A percentile compares a stretch with the other conserved stretches of the same genome.
Evolutionary conservation across 2,113 vertebrate genomes (phyloP).

Genomic region (Rhodinocichla rosea): DNA sequence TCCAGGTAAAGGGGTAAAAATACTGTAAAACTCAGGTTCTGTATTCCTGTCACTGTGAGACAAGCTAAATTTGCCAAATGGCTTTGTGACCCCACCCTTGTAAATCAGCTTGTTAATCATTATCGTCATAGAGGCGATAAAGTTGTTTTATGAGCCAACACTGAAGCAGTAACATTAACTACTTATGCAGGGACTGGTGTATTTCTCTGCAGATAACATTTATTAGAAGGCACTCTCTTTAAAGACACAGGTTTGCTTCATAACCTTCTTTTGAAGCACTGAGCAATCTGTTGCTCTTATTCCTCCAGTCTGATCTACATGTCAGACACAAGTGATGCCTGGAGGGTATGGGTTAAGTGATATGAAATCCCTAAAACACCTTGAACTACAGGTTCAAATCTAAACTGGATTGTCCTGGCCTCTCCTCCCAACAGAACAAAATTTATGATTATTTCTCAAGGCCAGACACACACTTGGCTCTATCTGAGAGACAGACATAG

Average conservation of each 20-base stretch:
- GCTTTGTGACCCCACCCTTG: constrained; percentile 53
- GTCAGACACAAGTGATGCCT: neutral
- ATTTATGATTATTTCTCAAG: constrained; percentile 54
- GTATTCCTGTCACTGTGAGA: neutral
- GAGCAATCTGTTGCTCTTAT: neutral
- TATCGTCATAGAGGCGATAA: constrained; percentile 37
- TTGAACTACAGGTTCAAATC: constrained; percentile 57
- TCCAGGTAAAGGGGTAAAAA: constrained; percentile 5
- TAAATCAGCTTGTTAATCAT: constrained; percentile 68
- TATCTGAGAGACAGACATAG: neutral
- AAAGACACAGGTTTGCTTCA: neutral
- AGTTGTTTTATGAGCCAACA: constrained; percentile 53
- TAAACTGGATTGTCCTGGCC: neutral
- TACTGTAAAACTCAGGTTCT: neutral
- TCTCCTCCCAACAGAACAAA: constrained; percentile 7
- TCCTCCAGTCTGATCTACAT: neutral
- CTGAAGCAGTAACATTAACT: constrained; percentile 48
- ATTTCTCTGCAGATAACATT: constrained; percentile 54
- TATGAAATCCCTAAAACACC: constrained; percentile 23
- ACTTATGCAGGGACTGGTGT: constrained; percentile 24
- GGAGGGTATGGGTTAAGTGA: constrained; percentile 40
- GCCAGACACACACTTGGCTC: neutral
- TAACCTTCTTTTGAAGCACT: neutral
- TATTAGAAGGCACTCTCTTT: constrained; percentile 41
- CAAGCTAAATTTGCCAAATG: constrained; percentile 14